phyloP scores from a whole-genome alignment of 2,113 vertebrate species.

The Campylorhamphus procurvoides region DNA sequence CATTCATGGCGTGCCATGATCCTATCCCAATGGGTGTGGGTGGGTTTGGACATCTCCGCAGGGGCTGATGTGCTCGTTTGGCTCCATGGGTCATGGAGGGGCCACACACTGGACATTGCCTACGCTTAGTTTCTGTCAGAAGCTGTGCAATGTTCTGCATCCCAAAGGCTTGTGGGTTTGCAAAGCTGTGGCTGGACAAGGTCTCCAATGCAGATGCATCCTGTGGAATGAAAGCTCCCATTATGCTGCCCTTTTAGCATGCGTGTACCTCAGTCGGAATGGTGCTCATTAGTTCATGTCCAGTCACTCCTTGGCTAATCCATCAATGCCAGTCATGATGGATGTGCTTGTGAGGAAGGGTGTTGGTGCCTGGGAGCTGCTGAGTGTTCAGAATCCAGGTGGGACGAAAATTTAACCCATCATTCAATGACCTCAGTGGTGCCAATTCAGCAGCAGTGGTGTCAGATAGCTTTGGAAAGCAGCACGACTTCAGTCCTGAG shows the following conservation, averaged over 20 bases:
- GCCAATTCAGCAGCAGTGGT: not conserved
- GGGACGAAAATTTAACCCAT: constrained; percentile 14
- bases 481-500: not conserved
- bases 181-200: not conserved
- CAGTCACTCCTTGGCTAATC: constrained; percentile 38
- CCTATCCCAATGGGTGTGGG: not conserved
- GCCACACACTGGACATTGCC: not conserved
- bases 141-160: not conserved
- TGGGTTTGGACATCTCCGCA: not conserved
- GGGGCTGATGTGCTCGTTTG: not conserved
- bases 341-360: constrained; percentile 24
- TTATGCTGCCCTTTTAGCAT: not conserved
- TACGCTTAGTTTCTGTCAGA: not conserved
- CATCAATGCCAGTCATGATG: constrained; percentile 10
- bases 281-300: constrained; percentile 37
- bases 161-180: not conserved
- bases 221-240: constrained; percentile 25
- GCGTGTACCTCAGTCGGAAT: not conserved
- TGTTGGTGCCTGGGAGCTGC: not conserved
- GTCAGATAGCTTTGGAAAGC: not conserved
- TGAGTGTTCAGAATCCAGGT: constrained; percentile 48
- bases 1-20: accelerated
- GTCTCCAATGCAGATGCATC: not conserved
- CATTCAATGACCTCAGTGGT: not conserved
- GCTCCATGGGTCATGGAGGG: accelerated